Conservation (phyloP, 1,140 invertebrate species). For the Lucilia cuprina region DNA sequence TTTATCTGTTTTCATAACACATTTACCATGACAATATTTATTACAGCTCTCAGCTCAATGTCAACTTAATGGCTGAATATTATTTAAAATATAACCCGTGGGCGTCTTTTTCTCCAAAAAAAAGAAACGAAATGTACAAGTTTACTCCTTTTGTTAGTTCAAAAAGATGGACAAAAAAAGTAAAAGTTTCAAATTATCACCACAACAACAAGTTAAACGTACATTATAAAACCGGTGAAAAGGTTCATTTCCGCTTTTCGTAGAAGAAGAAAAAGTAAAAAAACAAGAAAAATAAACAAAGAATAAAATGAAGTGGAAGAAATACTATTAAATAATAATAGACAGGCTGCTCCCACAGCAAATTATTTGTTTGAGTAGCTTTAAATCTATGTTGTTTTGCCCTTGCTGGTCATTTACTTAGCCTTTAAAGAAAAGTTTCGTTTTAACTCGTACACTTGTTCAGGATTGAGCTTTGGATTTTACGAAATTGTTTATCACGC, state of each 20-base stretch:
- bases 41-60: neutral
- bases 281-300: neutral
- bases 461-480: neutral
- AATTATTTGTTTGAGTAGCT: neutral
- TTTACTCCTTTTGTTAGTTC: neutral
- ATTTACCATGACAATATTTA: neutral
- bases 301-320: neutral
- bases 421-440: too few relatives aligned
- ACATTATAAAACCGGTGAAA: slow-evolving; percentile 3
- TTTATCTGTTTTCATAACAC: neutral
- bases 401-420: too few relatives aligned
- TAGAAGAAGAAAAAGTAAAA: too few relatives aligned
- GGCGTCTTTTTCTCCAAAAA: neutral
- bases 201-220: neutral
- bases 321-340: neutral
- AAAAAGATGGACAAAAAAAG: neutral
- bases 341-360: neutral
- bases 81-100: neutral
- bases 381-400: neutral
- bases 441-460: neutral
- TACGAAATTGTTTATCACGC: neutral
- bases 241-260: neutral
- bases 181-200: neutral
- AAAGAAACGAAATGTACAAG: neutral
- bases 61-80: neutral